These are phyloP conservation scores for Chymomyza caudatula DNA, from an alignment of 2,888 invertebrate genomes.

Conservation along the genomic window DNA sequence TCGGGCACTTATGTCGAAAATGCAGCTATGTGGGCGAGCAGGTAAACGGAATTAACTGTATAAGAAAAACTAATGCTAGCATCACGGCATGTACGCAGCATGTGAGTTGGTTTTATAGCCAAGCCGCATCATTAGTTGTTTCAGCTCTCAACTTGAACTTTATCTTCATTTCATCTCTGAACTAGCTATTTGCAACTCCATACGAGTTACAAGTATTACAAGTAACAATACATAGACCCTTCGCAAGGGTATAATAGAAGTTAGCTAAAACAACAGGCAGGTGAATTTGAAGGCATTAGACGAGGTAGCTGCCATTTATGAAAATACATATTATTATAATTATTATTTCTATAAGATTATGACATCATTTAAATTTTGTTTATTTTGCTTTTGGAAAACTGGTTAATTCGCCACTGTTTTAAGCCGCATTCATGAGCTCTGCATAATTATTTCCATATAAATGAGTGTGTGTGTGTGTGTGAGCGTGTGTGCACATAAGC, in stretches of 20 bases:
- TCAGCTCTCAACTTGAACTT: too few species aligned
- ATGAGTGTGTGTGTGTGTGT: slow-evolving; percentile 20
- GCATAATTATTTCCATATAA: slow-evolving; percentile 22
- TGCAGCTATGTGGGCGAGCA: too few species aligned
- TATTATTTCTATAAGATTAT: slow-evolving; percentile 55
- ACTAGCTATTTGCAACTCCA: too few species aligned
- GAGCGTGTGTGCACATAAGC: slow-evolving; percentile 57
- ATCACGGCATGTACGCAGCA: too few species aligned
- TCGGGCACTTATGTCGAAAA: too few species aligned
- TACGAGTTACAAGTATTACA: neutral
- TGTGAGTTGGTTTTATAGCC: too few species aligned
- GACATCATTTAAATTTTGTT: slow-evolving; percentile 68
- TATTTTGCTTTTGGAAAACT: slow-evolving; percentile 62
- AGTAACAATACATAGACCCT: neutral
- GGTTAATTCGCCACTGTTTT: slow-evolving; percentile 33
- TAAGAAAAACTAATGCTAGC: too few species aligned
- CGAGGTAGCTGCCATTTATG: slow-evolving; percentile 41
- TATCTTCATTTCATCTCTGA: too few species aligned
- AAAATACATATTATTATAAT: slow-evolving; percentile 19
- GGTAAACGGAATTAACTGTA: too few species aligned
- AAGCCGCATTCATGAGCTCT: slow-evolving; percentile 3
- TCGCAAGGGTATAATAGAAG: neutral
- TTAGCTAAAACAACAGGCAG: neutral
- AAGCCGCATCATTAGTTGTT: too few species aligned
- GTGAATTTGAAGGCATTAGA: neutral